phyloP scores from a whole-genome alignment of 1,140 invertebrate species.

The Brachionus asplanchnoidis region DNA sequence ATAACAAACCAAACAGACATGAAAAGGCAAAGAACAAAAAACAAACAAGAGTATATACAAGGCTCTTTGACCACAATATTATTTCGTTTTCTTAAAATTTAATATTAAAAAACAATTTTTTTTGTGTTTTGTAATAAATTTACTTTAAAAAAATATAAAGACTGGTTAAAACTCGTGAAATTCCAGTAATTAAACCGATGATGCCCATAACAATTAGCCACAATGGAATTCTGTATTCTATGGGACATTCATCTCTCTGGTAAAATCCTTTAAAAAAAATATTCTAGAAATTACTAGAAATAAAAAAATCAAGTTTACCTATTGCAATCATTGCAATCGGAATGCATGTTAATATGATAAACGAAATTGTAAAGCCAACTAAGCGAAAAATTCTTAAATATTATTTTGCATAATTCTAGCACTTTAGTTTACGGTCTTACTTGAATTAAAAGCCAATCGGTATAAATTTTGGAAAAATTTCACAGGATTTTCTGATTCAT shows the following conservation, averaged over 20 bases:
- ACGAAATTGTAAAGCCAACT: conserved; percentile 23
- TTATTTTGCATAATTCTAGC: neutral
- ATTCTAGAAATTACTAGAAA: neutral
- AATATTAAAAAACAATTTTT: neutral
- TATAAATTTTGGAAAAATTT: conserved; percentile 39
- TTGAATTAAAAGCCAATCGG: conserved; percentile 29
- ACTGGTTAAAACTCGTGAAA: conserved; percentile 9
- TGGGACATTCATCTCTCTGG: neutral
- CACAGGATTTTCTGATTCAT: conserved; percentile 38
- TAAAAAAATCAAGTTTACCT: neutral
- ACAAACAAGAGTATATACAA: conserved; percentile 25
- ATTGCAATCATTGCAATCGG: conserved; percentile 26
- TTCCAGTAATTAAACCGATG: neutral
- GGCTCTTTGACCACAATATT: neutral
- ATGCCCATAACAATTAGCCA: conserved; percentile 38
- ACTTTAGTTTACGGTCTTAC: neutral
- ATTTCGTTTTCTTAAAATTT: neutral
- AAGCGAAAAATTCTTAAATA: neutral
- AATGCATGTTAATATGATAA: neutral
- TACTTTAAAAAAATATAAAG: conserved; percentile 28
- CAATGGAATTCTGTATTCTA: conserved; percentile 21
- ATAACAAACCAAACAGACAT: conserved; percentile 32
- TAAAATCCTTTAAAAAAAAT: neutral
- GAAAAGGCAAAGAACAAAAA: neutral
- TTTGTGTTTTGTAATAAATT: too few species aligned